phyloP scores from a whole-genome alignment of 1,140 invertebrate species.

The Ctenoplectra terminalis region DNA sequence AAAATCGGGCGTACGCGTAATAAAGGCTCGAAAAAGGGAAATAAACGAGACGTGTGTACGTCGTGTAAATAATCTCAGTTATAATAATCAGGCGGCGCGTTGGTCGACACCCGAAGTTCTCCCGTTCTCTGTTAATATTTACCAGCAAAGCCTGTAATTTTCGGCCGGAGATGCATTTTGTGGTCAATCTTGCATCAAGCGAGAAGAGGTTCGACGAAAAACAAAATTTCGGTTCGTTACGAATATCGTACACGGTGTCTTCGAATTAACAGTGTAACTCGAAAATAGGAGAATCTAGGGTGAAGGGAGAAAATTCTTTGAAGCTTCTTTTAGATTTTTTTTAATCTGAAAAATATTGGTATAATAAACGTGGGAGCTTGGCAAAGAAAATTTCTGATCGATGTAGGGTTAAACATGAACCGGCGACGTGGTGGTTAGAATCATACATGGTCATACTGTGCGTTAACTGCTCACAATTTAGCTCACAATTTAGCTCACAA shows the following conservation, averaged over 20 bases:
- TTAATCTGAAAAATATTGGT: too few species aligned
- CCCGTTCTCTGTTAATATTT: background rate
- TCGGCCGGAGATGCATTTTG: background rate
- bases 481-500: too few species aligned
- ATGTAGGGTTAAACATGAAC: too few species aligned
- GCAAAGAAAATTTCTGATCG: too few species aligned
- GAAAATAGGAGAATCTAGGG: too few species aligned
- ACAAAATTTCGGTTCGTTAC: background rate
- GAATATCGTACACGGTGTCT: background rate
- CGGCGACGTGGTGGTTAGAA: too few species aligned
- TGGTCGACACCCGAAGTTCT: background rate
- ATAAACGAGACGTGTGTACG: background rate
- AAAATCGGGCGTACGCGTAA: background rate
- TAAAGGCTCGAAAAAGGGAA: background rate
- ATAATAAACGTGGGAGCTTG: too few species aligned
- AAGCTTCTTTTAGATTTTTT: too few species aligned
- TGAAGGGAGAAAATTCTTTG: too few species aligned
- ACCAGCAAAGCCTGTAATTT: slow-evolving; percentile 12
- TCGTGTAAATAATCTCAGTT: slow-evolving; percentile 13
- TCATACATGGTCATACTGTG: too few species aligned
- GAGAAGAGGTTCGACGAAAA: background rate
- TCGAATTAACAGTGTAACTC: too few species aligned
- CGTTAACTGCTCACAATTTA: too few species aligned
- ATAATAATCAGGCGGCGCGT: background rate
- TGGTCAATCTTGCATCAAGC: background rate